Evolutionary conservation across 2,113 vertebrate genomes (phyloP).

Genomic region (Myiagra hebetior): DNA sequence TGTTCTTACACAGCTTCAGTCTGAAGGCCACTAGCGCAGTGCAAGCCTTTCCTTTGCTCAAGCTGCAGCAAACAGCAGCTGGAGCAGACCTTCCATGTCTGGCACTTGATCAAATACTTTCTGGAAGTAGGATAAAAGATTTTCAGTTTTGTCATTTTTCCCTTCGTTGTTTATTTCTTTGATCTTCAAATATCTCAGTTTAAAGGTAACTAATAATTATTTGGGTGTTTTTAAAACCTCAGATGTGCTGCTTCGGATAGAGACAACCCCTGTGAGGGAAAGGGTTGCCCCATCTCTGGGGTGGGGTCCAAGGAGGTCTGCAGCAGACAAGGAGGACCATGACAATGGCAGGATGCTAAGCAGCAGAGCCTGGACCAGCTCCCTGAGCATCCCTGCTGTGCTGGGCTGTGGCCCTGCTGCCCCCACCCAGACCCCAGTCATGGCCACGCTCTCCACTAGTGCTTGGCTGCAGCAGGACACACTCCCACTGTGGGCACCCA

Average conservation of each 20-base stretch:
- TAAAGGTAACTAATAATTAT: background rate
- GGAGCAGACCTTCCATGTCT: background rate
- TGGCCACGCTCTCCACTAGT: accelerated
- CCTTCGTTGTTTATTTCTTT: background rate
- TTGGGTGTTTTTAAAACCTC: background rate
- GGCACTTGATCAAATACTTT: background rate
- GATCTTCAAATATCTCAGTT: background rate
- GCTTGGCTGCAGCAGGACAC: background rate
- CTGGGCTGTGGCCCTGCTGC: accelerated
- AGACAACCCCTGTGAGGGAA: background rate
- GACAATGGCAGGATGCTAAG: background rate
- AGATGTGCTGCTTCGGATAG: background rate
- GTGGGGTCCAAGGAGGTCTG: background rate
- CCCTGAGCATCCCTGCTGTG: background rate
- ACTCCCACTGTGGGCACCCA: background rate
- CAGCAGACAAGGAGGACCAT: accelerated
- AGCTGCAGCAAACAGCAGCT: background rate
- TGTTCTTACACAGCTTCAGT: background rate
- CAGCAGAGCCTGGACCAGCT: background rate
- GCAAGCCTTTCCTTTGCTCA: background rate
- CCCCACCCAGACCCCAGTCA: background rate
- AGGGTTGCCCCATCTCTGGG: background rate
- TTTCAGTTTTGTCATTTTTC: background rate
- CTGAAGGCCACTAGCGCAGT: background rate
- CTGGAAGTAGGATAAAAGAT: background rate